Percentiles rank a stretch among this genome's conserved stretches.
phyloP scores from a whole-genome alignment of 2,113 vertebrate species.

The Dicentrarchus labrax region DNA sequence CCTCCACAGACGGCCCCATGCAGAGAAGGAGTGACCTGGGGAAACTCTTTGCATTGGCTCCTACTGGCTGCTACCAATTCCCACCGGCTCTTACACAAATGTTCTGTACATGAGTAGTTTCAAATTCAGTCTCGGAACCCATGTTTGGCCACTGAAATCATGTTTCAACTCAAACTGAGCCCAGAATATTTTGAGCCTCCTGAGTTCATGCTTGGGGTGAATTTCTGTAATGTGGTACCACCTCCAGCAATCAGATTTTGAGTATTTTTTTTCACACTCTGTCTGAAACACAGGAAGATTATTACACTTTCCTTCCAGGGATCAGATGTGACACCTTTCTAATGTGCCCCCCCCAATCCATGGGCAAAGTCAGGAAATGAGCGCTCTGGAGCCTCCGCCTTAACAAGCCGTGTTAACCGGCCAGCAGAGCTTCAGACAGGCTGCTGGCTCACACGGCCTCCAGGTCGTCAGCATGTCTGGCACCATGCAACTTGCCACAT shows the following conservation, averaged over 20 bases:
- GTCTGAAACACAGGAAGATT: slow-evolving; percentile 26
- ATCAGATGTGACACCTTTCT: slow-evolving; percentile 66
- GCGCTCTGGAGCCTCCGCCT: slow-evolving; percentile 37
- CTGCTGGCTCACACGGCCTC: slow-evolving; percentile 46
- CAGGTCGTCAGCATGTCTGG: slow-evolving; percentile 72
- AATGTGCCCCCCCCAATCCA: slow-evolving; percentile 13
- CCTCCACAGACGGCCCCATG: slow-evolving; percentile 77
- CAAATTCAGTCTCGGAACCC: slow-evolving; percentile 11
- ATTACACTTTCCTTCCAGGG: slow-evolving; percentile 31
- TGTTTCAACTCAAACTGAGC: slow-evolving; percentile 23
- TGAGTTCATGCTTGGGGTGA: slow-evolving; percentile 32
- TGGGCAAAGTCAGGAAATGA: slow-evolving; percentile 72
- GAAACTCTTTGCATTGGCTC: slow-evolving; percentile 61
- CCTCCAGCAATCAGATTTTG: neutral
- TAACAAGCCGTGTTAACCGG: slow-evolving; percentile 63
- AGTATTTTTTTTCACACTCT: slow-evolving; percentile 12
- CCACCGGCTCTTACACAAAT: slow-evolving; percentile 38
- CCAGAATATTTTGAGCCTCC: slow-evolving; percentile 16
- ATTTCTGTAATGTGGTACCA: slow-evolving; percentile 30
- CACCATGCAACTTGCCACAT: slow-evolving; percentile 50
- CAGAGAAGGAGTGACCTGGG: slow-evolving; percentile 79
- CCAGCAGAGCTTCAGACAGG: slow-evolving; percentile 59
- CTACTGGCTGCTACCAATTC: slow-evolving; percentile 47
- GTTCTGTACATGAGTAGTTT: slow-evolving; percentile 5
- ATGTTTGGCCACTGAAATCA: slow-evolving; percentile 18